Percentiles rank a stretch among this genome's conserved stretches.
These are phyloP conservation scores for Microtus montanus DNA, from an alignment of 2,113 vertebrate genomes.

Conservation along the genomic window DNA sequence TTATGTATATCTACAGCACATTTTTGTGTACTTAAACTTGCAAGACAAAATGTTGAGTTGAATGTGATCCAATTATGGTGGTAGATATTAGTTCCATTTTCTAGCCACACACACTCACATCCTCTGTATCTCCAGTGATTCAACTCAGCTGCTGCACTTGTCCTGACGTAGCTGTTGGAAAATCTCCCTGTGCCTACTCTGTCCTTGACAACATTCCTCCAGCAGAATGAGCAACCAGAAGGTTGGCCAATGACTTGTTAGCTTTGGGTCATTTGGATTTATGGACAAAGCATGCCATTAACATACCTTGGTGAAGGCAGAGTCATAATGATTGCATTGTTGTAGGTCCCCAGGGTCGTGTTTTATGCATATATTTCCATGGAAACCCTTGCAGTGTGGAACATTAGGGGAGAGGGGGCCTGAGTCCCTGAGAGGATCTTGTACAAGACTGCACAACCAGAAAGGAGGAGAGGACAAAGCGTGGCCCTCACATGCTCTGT, in stretches of 20 bases:
- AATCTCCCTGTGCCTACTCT: not conserved
- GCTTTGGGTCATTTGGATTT: not conserved
- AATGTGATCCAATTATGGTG: not conserved
- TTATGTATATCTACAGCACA: not conserved
- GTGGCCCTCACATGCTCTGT: not conserved
- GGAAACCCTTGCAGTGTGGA: not conserved
- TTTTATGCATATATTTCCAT: not conserved
- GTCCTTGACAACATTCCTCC: not conserved
- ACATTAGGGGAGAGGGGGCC: too few species aligned
- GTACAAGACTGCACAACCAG: not conserved
- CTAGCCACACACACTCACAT: not conserved
- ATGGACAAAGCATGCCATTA: not conserved
- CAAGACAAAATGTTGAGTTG: not conserved
- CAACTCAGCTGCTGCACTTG: fast-evolving
- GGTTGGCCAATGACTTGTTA: not conserved
- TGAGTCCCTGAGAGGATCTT: not conserved
- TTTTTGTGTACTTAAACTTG: not conserved
- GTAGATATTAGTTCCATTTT: not conserved
- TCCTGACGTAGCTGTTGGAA: not conserved
- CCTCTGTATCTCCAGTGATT: not conserved
- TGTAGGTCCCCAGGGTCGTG: too few species aligned
- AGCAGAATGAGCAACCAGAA: not conserved
- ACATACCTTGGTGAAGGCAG: not conserved
- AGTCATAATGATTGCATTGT: not conserved
- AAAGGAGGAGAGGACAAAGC: not conserved